Percentiles rank a stretch among this genome's conserved stretches.
These are phyloP conservation scores for Amphiprion percula DNA, from an alignment of 2,113 vertebrate genomes.

Conservation along the genomic window DNA sequence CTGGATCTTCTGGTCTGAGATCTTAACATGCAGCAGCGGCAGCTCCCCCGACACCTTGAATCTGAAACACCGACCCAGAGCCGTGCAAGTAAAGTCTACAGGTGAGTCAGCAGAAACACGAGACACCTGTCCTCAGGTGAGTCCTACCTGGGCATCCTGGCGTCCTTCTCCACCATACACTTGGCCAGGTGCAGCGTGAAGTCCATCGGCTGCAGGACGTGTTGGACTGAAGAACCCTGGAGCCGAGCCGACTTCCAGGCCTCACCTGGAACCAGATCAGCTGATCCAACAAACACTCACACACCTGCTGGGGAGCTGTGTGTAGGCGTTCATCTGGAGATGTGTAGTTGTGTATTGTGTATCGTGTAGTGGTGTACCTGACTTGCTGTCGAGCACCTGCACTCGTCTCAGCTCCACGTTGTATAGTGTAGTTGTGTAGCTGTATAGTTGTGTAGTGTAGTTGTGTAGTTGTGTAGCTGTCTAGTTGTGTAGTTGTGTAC, in stretches of 20 bases:
- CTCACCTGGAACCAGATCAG: slow-evolving; percentile 82
- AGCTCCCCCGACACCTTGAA: slow-evolving; percentile 96
- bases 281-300: no score
- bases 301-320: neutral
- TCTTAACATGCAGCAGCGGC: slow-evolving; percentile 91
- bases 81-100: neutral
- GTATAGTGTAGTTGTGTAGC: no score
- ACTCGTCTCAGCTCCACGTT: slow-evolving; percentile 90
- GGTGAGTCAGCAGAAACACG: neutral
- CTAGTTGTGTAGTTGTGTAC: slow-evolving; percentile 71
- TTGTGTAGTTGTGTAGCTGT: neutral
- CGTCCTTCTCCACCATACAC: slow-evolving; percentile 95
- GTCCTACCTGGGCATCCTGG: slow-evolving; percentile 91
- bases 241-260: slow-evolving; percentile 90
- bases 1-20: slow-evolving; percentile 94
- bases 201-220: slow-evolving; percentile 94
- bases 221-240: slow-evolving; percentile 88
- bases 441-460: neutral
- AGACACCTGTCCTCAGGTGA: neutral
- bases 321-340: neutral
- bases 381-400: slow-evolving; percentile 93
- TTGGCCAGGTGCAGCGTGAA: slow-evolving; percentile 92
- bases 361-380: slow-evolving; percentile 66
- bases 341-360: no score
- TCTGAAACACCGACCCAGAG: slow-evolving; percentile 72